Evolutionary conservation across 2,888 invertebrate genomes (phyloP).

Genomic region (Protula sp.): DNA sequence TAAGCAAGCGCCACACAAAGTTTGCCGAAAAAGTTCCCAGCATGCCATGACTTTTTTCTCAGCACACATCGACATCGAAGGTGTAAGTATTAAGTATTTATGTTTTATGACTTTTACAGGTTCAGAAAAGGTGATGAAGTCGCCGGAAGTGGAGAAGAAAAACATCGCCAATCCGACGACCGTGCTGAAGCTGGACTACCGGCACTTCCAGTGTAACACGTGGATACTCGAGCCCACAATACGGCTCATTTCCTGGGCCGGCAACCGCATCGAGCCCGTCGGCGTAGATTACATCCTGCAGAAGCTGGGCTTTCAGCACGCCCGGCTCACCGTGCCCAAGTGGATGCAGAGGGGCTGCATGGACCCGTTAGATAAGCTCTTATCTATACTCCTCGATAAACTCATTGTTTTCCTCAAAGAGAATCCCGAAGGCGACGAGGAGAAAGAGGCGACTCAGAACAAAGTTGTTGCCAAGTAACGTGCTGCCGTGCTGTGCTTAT

Average conservation of each 20-base stretch:
- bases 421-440: no score
- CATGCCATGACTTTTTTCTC: no score
- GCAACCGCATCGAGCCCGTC: conserved; percentile 95
- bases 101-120: no score
- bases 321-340: conserved; percentile 96
- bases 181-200: conserved; percentile 67
- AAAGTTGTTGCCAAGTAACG: no score
- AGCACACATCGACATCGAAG: no score
- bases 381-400: conserved; percentile 46
- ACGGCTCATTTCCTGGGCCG: conserved; percentile 67
- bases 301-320: conserved; percentile 94
- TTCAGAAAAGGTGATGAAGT: conserved; percentile 19
- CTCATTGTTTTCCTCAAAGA: conserved; percentile 27
- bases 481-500: no score
- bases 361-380: conserved; percentile 90
- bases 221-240: conserved; percentile 87
- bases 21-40: no score
- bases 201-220: conserved; percentile 85
- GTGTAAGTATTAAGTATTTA: no score
- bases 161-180: conserved; percentile 39
- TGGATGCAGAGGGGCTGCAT: conserved; percentile 98
- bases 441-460: no score
- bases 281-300: conserved; percentile 97
- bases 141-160: conserved; percentile 42
- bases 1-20: no score